A percentile compares a stretch with the other conserved stretches of the same genome.
Conservation (phyloP, 2,888 invertebrate genomes). For the Sceliomorpha sp. region DNA sequence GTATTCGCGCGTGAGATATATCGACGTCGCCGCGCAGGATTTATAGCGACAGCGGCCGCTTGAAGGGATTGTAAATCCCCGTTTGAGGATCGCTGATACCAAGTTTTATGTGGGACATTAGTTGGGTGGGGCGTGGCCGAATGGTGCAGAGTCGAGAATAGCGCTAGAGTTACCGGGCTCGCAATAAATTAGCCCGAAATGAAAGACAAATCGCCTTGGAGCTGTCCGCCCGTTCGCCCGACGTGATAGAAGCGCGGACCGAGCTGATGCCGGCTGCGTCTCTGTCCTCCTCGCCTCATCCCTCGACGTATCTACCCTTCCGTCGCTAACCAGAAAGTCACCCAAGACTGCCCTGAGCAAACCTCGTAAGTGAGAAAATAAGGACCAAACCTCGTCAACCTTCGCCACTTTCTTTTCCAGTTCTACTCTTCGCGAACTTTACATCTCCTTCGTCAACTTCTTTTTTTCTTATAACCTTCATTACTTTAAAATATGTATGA, state of each 20-base stretch:
- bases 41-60: conserved; percentile 78
- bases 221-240: conserved; percentile 80
- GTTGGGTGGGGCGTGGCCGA: conserved; percentile 80
- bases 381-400: conserved; percentile 60
- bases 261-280: conserved; percentile 70
- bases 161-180: conserved; percentile 69
- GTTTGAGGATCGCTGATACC: conserved; percentile 81
- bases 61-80: conserved; percentile 81
- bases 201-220: conserved; percentile 80
- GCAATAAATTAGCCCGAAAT: conserved; percentile 80
- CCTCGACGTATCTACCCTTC: conserved; percentile 46
- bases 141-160: conserved; percentile 67
- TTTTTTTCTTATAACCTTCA: conserved; percentile 4
- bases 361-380: conserved; percentile 62
- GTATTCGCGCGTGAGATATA: conserved; percentile 79
- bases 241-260: conserved; percentile 78
- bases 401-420: conserved; percentile 42
- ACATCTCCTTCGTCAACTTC: not conserved
- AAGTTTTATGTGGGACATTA: conserved; percentile 81
- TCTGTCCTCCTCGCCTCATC: conserved; percentile 55
- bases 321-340: conserved; percentile 43
- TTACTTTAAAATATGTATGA: too few relatives aligned
- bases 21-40: conserved; percentile 77
- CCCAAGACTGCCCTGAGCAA: conserved; percentile 46
- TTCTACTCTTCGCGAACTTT: conserved; percentile 24